These are phyloP conservation scores for Taurulus bubalis DNA, from an alignment of 2,113 vertebrate genomes.

Conservation along the genomic window DNA sequence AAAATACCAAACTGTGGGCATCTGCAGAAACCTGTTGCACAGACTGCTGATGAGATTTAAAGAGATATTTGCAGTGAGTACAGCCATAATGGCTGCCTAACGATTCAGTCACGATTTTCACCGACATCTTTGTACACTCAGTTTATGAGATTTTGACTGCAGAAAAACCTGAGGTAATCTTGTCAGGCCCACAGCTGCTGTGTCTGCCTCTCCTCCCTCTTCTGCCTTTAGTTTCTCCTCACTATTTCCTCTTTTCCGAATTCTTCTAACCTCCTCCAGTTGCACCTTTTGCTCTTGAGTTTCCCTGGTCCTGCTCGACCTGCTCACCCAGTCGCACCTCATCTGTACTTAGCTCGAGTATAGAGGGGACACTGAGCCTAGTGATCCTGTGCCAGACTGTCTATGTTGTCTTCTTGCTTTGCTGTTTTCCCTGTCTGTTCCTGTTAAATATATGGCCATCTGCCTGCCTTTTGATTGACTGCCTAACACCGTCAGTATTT, in stretches of 20 bases:
- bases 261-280: constrained; percentile 9
- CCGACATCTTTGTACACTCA: constrained; percentile 38
- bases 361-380: neutral
- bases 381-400: neutral
- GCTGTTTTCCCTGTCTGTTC: constrained; percentile 14
- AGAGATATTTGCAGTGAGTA: constrained; percentile 24
- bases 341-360: neutral
- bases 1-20: neutral
- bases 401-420: neutral
- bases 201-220: constrained; percentile 37
- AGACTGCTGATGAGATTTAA: constrained; percentile 15
- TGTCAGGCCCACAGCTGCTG: constrained; percentile 47
- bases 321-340: neutral
- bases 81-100: constrained; percentile 21
- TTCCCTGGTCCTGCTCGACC: neutral
- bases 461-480: constrained; percentile 30
- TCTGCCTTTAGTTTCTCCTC: constrained; percentile 15
- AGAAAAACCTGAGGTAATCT: constrained; percentile 54
- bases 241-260: neutral
- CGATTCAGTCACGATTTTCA: constrained; percentile 10
- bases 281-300: neutral
- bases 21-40: neutral
- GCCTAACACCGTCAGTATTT: neutral
- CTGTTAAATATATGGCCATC: constrained; percentile 27
- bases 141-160: constrained; percentile 53